A percentile compares a stretch with the other conserved stretches of the same genome.
Evolutionary conservation across 2,113 vertebrate genomes (phyloP).

Genomic region (Xiphophorus couchianus): DNA sequence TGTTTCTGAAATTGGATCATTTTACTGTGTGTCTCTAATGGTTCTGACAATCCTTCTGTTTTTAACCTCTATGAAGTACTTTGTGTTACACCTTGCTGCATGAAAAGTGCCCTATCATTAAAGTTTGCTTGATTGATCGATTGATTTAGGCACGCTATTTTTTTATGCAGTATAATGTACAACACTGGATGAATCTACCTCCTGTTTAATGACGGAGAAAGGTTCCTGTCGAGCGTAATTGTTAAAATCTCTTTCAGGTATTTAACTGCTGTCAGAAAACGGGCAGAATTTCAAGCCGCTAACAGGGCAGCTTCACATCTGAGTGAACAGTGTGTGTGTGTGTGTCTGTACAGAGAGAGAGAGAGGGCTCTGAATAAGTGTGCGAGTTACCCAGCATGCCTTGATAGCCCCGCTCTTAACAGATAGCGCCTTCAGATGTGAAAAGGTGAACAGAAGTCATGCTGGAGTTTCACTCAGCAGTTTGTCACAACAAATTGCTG

Average conservation of each 20-base stretch:
- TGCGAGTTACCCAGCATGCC: conserved; percentile 41
- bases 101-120: neutral
- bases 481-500: conserved; percentile 57
- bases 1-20: no score
- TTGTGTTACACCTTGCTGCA: neutral
- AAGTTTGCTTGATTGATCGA: neutral
- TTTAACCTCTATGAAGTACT: no score
- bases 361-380: conserved; percentile 10
- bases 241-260: conserved; percentile 20
- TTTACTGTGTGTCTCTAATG: no score
- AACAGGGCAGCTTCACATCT: conserved; percentile 14
- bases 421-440: conserved; percentile 42
- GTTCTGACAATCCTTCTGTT: no score
- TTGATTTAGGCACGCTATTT: neutral
- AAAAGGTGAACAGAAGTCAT: conserved; percentile 57
- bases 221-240: neutral
- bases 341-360: neutral
- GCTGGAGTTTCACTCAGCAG: conserved; percentile 47
- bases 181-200: neutral
- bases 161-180: neutral
- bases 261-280: conserved; percentile 18
- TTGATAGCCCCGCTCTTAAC: conserved; percentile 50
- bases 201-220: neutral
- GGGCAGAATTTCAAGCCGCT: conserved; percentile 12
- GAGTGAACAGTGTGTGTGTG: neutral